A percentile compares a stretch with the other conserved stretches of the same genome.
phyloP scores from a whole-genome alignment of 92 coral and sea anemone species.

The Parazoanthus darwini region DNA sequence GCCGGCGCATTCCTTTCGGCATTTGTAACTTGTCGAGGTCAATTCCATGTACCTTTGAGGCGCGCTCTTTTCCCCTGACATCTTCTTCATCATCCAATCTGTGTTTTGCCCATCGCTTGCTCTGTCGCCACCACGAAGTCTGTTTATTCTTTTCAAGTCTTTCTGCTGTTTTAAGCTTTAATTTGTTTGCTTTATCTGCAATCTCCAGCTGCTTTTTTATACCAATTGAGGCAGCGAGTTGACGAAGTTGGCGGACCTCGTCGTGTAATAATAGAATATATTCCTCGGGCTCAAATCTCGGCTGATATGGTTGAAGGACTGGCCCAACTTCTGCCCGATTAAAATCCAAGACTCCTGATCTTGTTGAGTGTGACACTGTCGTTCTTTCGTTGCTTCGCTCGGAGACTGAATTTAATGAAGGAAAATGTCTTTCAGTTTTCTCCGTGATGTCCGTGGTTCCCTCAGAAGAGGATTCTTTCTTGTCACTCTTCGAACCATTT shows the following conservation, averaged over 20 bases:
- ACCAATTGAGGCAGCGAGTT: conserved; percentile 70
- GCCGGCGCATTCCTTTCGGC: conserved; percentile 51
- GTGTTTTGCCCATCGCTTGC: conserved; percentile 78
- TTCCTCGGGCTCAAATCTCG: conserved; percentile 57
- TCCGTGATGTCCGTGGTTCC: neutral
- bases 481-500: conserved; percentile 46
- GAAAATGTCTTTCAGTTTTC: conserved; percentile 11
- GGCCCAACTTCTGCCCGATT: neutral
- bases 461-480: conserved; percentile 5
- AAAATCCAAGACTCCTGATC: neutral
- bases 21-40: conserved; percentile 26
- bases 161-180: conserved; percentile 14
- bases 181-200: conserved; percentile 31
- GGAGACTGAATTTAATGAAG: conserved; percentile 8
- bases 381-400: conserved; percentile 5
- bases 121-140: conserved; percentile 64
- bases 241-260: conserved; percentile 62
- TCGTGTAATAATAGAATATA: conserved; percentile 54
- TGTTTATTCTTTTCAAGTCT: conserved; percentile 19
- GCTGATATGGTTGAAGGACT: conserved; percentile 30
- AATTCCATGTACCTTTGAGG: conserved; percentile 2
- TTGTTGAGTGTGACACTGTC: neutral
- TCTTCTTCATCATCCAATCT: conserved; percentile 25
- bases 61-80: neutral
- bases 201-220: conserved; percentile 43